Evolutionary conservation across 2,888 invertebrate genomes (phyloP), one percentile per base, ranked within the genome.

Genomic region (Steinernema hermaphroditum): DNA sequence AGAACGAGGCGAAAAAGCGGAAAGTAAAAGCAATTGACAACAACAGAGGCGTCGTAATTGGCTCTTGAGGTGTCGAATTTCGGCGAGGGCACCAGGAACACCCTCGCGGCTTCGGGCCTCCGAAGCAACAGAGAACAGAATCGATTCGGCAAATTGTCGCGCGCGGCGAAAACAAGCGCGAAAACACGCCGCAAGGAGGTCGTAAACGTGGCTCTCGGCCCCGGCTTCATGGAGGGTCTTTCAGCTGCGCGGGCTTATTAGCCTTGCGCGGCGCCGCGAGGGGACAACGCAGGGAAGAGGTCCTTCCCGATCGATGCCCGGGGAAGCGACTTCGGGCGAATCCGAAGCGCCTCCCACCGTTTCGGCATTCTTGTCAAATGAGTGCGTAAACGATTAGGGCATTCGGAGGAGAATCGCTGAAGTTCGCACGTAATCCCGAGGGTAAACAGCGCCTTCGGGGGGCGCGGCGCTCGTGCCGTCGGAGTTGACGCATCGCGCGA

Each of bases 61-160:
- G 62, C 34, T 62, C 16, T 29, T 62, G 62, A n/a, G 32, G 62
- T 62, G 62, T 62, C 62, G 2, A 32, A 62, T 62, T 62, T 62
- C 62, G 32, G 12, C 4, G 22, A 8, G 37, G 6, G n/a, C n/a
- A n/a, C n/a, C n/a, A n/a, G n/a, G n/a, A n/a, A n/a, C n/a, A n/a
- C n/a, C n/a, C n/a, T n/a, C n/a, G n/a, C n/a, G n/a, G n/a, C n/a
- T n/a, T n/a, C n/a, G n/a, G n/a, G n/a, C n/a, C n/a, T n/a, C n/a
- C n/a, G n/a, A n/a, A n/a, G n/a, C n/a, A n/a, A n/a, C n/a, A n/a
- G n/a, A n/a, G n/a, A n/a, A n/a, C n/a, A 62, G 62, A 62, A 62
- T 62, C 62, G 62, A 62, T 62, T 50, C 62, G 27, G 2, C 29
- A 62, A 62, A 62, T 32, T 62, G 62, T 62, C 62, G 62, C 62